These are phyloP conservation scores for Cylloceria caligata DNA, from an alignment of 2,888 invertebrate species.

Conservation along the genomic window DNA sequence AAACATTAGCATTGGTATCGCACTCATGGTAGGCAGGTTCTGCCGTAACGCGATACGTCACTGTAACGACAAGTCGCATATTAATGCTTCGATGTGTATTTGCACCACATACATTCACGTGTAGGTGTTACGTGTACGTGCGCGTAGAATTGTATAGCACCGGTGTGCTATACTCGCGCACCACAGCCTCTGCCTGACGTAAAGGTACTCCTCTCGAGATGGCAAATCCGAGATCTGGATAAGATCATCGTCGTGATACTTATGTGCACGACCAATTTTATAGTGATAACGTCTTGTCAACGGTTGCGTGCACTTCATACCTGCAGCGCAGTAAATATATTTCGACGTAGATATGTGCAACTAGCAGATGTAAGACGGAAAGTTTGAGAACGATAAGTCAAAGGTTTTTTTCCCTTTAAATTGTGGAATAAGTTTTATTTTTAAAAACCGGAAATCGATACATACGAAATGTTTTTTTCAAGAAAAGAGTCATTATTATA, in stretches of 20 bases:
- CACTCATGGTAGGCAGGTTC: constrained; percentile 24
- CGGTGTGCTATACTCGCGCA: not conserved
- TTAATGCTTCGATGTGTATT: constrained; percentile 43
- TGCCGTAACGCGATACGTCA: constrained; percentile 57
- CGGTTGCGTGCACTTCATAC: not conserved
- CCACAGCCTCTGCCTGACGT: not conserved
- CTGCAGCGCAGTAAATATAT: constrained; percentile 1
- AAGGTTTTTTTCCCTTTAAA: not conserved
- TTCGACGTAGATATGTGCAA: not conserved
- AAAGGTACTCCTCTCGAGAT: not conserved
- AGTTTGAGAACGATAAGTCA: not conserved
- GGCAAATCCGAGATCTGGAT: not conserved
- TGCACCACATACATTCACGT: constrained; percentile 19
- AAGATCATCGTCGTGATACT: constrained; percentile 25
- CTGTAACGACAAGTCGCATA: constrained; percentile 49
- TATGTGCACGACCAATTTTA: constrained; percentile 8
- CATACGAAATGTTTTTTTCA: too few relatives aligned
- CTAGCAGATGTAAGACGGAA: not conserved
- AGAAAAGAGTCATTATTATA: too few relatives aligned
- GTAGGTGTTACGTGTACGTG: too few relatives aligned
- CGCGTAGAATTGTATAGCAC: too few relatives aligned
- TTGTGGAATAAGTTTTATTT: too few relatives aligned
- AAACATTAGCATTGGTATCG: constrained; percentile 19
- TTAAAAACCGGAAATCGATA: too few relatives aligned
- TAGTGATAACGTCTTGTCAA: not conserved